Base-by-base conservation (phyloP, 2,797 vertebrate genomes). In the Bucorvus abyssinicus region DNA sequence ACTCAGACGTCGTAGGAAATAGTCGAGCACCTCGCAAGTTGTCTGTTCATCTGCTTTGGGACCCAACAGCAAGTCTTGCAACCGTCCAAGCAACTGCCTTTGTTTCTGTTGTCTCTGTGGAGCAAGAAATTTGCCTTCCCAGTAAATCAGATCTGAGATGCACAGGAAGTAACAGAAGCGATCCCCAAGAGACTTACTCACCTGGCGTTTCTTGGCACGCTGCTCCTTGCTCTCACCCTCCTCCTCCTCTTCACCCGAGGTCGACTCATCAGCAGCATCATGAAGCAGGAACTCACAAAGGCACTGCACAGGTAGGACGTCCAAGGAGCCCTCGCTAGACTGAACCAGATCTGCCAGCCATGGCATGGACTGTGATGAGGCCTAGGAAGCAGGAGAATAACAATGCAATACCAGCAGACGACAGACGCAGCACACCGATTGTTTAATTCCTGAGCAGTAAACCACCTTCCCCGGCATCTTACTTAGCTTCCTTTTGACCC, bases 361-460 rank as follows among this genome's bases (percentile, higher is more conserved):
- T 0, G 99, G 99, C 99, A 99, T 99, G 68, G 99, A 99, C 97
- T 99, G 99, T 0, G 99, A 99, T 2, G 99, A 99, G 18, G 99
- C 99, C 99, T 99, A 76, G 14, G 26, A 65, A 80, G 10, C 12
- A 87, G 8, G 2, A 81, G 12, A 78, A 20, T 2, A 20, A 78
- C 60, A 69, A 10, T 4, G 9, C 2, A 36, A 5, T 3, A 29
- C 53, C 24, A 85, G 64, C 56, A 93, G 40, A 93, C 75, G 49
- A 50, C 0, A 53, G 19, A 42, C 7, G 6, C 20, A 45, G 29
- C 29, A 78, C 21, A 20, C 45, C 6, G 11, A 63, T 18, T 5
- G 8, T 23, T 75, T n/a, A 26, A 92, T 18, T 80, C 64, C 78
- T 24, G 18, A 77, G 44, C 24, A 85, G 34, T 34, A 87, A 60